These are phyloP conservation scores for Sylvilagus bachmani DNA, from an alignment of 2,113 vertebrate genomes.

Conservation along the genomic window DNA sequence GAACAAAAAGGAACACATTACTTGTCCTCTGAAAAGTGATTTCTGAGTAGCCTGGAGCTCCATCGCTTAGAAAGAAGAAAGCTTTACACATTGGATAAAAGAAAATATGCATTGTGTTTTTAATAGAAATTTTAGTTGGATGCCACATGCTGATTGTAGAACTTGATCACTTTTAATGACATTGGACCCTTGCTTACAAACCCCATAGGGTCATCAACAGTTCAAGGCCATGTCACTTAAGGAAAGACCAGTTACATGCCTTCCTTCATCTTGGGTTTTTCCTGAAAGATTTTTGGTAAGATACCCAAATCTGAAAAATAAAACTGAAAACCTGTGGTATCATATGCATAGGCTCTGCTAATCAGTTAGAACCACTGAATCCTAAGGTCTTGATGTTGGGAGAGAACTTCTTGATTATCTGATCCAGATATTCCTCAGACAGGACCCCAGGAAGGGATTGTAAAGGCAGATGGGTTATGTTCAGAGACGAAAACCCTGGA, in stretches of 20 bases:
- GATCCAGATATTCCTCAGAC: background rate
- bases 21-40: constrained; percentile 27
- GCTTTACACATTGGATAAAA: background rate
- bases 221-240: background rate
- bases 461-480: background rate
- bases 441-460: background rate
- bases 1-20: constrained; percentile 1
- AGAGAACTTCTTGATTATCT: background rate
- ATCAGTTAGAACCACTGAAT: background rate
- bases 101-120: constrained; percentile 1
- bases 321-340: background rate
- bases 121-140: constrained; percentile 25
- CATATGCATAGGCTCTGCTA: background rate
- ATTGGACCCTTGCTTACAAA: constrained; percentile 8
- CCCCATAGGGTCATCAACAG: background rate
- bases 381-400: background rate
- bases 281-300: constrained; percentile 22
- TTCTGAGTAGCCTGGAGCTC: constrained; percentile 20
- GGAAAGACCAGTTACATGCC: background rate
- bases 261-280: constrained; percentile 16
- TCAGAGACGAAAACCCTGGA: background rate
- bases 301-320: constrained; percentile 46
- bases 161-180: constrained; percentile 38
- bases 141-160: background rate
- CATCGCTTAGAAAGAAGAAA: constrained; percentile 41